Base-by-base conservation (phyloP, 2,797 vertebrate genomes). In the Corythornis leucogaster region DNA sequence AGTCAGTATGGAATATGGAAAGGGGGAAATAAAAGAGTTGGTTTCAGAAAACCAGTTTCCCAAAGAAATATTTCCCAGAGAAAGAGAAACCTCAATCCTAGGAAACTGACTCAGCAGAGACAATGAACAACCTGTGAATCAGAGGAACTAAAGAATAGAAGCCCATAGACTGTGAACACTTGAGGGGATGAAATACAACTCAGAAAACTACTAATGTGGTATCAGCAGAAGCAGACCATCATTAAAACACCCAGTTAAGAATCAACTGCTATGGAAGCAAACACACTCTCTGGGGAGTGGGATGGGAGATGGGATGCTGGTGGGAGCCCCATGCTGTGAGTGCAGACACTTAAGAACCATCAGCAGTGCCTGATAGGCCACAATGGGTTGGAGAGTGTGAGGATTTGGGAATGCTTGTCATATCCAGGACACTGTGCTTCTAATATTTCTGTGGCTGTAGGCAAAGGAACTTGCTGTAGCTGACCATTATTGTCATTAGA, bases 321-420 rank as follows among this genome's bases (percentile, higher is more conserved):
- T 8, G 28, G 58, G 45, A 86, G 30, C 30, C 42, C n/a, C 0
- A 0, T 17, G 33, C 38, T 54, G 11, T 1, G 22, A 18, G 9
- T 2, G 4, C 0, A 1, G 22, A 11, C 48, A 20, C 28, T 5
- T 5, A 7, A 33, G 73, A 16, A 58, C 51, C 42, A 69, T 2
- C 17, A 46, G 51, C 1, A 3, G 40, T 1, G 3, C 15, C 33
- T 30, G 57, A 17, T 3, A 30, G 15, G 57, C 9, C 20, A 43
- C 19, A 18, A 38, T 0, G 35, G 33, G 24, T 12, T 59, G 61
- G 31, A 54, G 31, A 55, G 30, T 24, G 18, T 1, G 0, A 45
- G 50, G 22, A 12, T 38, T 71, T 89, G 73, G 87, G 62, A 85
- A 70, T 26, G 6, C 16, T 35, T 25, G 8, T 33, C 73, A 43